Base-by-base conservation (phyloP, 2,797 vertebrate species). In the Ctenosaura bakeri region DNA sequence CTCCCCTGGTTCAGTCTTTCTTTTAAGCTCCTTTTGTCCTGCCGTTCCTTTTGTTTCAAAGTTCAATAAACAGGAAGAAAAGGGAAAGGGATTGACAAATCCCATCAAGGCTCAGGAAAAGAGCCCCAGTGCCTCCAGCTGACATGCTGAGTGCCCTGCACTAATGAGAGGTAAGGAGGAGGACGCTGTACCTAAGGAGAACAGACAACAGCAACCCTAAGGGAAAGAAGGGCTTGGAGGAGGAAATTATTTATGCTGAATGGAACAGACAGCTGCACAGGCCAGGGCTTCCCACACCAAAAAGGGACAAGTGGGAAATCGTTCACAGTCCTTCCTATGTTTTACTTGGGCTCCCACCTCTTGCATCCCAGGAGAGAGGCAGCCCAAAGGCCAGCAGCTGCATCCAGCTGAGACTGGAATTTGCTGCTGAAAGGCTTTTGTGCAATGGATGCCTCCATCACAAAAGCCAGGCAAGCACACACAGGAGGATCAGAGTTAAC, bases 41-140 rank as follows among this genome's bases (percentile, higher is more conserved):
- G 94, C 94, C 94, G 89, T 95, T 95, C 90, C 82, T 95, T 96
- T 96, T 96, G 95, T 96, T 96, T 94, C 91, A 94, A 93, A 91
- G 90, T 89, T 96, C 95, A 96, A 96, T 96, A 94, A 94, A 93
- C 93, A 95, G 96, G 95, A 95, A 94, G 94, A 94, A 94, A 96
- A 94, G 93, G 38, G 62, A 95, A 95, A 92, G 94, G 95, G 94
- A 94, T 95, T 96, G 96, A 96, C 96, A 96, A 96, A 96, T 96
- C 96, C 93, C 26, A 96, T 96, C 96, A 96, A 96, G 94, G 92
- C 90, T 0, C 5, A 95, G 94, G 86, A 42, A 93, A 95, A 92
- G 82, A 3, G 86, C 91, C 87, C 94, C 92, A 93, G 92, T 91
- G 94, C 93, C 94, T 96, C 94, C 95, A 80, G 95, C 94, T 95